Evolutionary conservation across 2,797 vertebrate species (phyloP).

Genomic region (Epinephelus awoara): DNA sequence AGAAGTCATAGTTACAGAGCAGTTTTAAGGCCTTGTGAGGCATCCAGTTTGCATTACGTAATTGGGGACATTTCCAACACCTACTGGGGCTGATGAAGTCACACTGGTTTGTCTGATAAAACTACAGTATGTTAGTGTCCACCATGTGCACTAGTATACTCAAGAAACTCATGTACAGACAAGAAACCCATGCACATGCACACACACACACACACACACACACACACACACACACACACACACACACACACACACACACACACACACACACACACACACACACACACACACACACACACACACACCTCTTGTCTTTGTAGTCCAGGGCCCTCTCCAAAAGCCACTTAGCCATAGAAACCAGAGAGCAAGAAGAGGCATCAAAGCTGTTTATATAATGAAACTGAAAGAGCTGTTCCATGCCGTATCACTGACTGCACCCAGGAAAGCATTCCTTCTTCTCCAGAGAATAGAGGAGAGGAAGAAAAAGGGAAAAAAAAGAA

Average conservation of each 20-base stretch:
- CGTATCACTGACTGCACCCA: conserved; percentile 80
- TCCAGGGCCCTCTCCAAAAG: conserved; percentile 81
- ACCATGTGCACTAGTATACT: conserved; percentile 24
- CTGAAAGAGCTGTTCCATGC: conserved; percentile 77
- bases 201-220: conserved; percentile 28
- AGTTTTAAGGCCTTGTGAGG: neutral
- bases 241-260: too few species aligned
- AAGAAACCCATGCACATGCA: conserved; percentile 13
- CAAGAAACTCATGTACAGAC: conserved; percentile 25
- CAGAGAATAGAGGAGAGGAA: conserved; percentile 74
- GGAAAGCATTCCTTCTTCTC: conserved; percentile 79
- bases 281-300: conserved; percentile 40
- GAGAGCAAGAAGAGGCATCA: conserved; percentile 78
- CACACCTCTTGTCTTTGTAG: conserved; percentile 72
- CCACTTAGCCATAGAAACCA: conserved; percentile 82
- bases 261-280: too few species aligned
- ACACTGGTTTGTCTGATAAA: conserved; percentile 22
- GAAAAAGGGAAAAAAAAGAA: conserved; percentile 58
- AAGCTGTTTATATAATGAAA: conserved; percentile 87
- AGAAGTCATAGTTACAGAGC: neutral
- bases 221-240: too few species aligned
- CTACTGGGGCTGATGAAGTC: neutral
- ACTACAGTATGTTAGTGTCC: conserved; percentile 2
- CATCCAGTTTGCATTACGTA: conserved; percentile 10
- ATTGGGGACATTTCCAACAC: conserved; percentile 4